Evolutionary conservation across 1,140 invertebrate species (phyloP).

Genomic region (Drosophila quadrilineata): DNA sequence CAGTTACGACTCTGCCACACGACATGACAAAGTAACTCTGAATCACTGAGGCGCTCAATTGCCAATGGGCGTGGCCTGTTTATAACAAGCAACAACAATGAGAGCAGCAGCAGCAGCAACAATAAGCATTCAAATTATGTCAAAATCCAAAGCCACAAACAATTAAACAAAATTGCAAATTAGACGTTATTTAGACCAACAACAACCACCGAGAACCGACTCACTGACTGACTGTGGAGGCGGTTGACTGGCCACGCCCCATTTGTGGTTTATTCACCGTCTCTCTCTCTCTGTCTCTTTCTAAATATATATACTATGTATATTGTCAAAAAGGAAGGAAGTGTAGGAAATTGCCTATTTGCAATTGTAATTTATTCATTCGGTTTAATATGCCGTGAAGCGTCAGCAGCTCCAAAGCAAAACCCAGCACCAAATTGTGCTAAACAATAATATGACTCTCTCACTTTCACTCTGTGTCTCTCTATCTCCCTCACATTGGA

Average conservation of each 20-base stretch:
- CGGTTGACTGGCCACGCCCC: constrained; percentile 59
- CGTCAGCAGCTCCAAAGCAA: constrained; percentile 39
- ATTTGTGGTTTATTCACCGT: constrained; percentile 63
- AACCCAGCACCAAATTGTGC: constrained; percentile 37
- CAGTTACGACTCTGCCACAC: constrained; percentile 54
- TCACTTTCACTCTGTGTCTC: background rate
- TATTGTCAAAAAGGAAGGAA: constrained; percentile 72
- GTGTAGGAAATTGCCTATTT: constrained; percentile 80
- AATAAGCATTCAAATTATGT: constrained; percentile 56
- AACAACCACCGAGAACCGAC: constrained; percentile 18
- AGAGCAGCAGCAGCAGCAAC: constrained; percentile 7
- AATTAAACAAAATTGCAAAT: constrained; percentile 80
- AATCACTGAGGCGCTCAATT: constrained; percentile 4
- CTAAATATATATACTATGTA: too few species aligned
- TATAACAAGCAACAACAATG: constrained; percentile 19
- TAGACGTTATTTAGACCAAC: constrained; percentile 73
- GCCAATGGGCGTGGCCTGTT: constrained; percentile 17
- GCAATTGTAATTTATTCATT: constrained; percentile 80
- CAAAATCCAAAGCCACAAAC: constrained; percentile 75
- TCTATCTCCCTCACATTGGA: too few species aligned
- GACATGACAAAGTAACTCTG: constrained; percentile 33
- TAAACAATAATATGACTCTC: constrained; percentile 57
- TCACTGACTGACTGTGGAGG: constrained; percentile 19
- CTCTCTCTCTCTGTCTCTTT: too few species aligned
- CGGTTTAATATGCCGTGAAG: constrained; percentile 77